A percentile compares a stretch with the other conserved stretches of the same genome.
phyloP scores from a whole-genome alignment of 2,888 invertebrate species.

The Nasonovia ribisnigri region DNA sequence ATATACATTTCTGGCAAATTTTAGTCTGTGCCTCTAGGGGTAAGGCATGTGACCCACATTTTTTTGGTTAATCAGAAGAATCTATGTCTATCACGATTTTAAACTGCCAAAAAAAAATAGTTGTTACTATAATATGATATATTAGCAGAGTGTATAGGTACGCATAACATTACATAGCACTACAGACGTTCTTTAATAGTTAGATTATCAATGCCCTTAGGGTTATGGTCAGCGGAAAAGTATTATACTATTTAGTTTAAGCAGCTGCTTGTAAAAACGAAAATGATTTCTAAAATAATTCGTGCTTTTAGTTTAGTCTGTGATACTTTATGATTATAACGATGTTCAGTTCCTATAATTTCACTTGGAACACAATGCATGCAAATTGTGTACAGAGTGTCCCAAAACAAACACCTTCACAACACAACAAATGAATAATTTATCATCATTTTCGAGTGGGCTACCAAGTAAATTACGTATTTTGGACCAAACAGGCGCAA shows the following conservation, averaged over 20 bases:
- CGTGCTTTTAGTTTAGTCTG: neutral
- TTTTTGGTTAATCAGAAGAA: neutral
- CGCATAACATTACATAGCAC: neutral
- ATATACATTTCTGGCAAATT: conserved; percentile 3
- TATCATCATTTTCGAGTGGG: conserved; percentile 12
- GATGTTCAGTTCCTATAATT: conserved; percentile 10
- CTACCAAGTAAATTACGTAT: conserved; percentile 42
- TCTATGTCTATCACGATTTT: conserved; percentile 30
- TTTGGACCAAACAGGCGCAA: conserved; percentile 20
- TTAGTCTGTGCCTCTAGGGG: neutral
- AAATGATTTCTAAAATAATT: conserved; percentile 55
- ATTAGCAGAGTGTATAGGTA: neutral
- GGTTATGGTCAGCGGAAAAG: conserved; percentile 31
- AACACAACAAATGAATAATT: neutral
- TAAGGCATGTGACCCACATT: conserved; percentile 31
- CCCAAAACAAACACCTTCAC: conserved; percentile 2
- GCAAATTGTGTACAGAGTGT: neutral
- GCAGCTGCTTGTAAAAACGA: neutral
- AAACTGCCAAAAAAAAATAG: conserved; percentile 6
- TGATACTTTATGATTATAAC: conserved; percentile 13
- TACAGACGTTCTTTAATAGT: conserved; percentile 24
- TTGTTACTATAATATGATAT: neutral
- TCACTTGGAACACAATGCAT: conserved; percentile 21
- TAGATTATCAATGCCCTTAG: conserved; percentile 46
- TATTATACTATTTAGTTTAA: neutral